Evolutionary conservation across 2,113 vertebrate genomes (phyloP), one percentile per base, ranked within the genome.

Genomic region (Formicarius rufipectus): DNA sequence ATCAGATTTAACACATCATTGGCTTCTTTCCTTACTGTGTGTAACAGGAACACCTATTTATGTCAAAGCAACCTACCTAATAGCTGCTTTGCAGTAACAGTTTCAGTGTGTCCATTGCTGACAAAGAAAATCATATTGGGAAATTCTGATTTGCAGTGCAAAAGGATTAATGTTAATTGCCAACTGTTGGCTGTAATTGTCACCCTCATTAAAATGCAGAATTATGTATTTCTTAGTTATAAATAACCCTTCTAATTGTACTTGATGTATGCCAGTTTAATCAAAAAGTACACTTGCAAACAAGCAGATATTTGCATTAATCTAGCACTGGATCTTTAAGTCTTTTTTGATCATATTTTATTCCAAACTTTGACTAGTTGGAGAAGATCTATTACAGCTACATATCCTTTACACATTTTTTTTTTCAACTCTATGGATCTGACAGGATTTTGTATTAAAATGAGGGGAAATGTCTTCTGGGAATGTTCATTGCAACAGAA

Each of bases 201-300:
- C 97, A 95, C 96, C 92, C 76, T 97, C 90, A 97, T 98, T 98
- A 97, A 98, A 96, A 97, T 98, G 97, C 96, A 97, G 97, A 98
- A 97, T 98, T 98, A 98, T 98, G 97, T 97, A 97, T 98, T 98
- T 98, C 97, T 98, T 98, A 94, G 75, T 97, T 98, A 97, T 98
- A 98, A 98, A 98, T 98, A 98, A 97, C 97, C 95, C 98, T 97
- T 98, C 97, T 98, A 98, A 98, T 97, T 98, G 97, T 98, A 96
- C 96, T 97, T 98, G 97, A 98, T 98, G 95, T 98, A 98, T 98
- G 97, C 98, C 97, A 98, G 96, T 98, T 98, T 98, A 98, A 98
- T 98, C 98, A 98, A 97, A 98, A 98, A 97, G 72, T 97, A 96
- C 97, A 97, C 97, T 98, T 98, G 91, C 95, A 97, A 95, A 97